Evolutionary conservation across 1,140 invertebrate species (phyloP).

Genomic region (Camponotus floridanus): DNA sequence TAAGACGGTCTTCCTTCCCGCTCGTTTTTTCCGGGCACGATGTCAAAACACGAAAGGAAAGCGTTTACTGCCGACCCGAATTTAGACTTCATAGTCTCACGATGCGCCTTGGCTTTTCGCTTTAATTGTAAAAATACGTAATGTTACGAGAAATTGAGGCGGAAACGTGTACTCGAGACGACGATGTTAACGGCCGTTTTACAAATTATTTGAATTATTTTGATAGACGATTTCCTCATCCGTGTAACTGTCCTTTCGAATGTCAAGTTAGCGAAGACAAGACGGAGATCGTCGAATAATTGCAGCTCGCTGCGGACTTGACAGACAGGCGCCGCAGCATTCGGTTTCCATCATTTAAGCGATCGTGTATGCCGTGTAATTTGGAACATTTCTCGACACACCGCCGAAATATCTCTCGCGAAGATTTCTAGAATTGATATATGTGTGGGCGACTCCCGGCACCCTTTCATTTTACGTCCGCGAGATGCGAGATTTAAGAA

Average conservation of each 20-base stretch:
- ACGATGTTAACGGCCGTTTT: conserved; percentile 11
- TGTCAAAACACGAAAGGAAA: conserved; percentile 56
- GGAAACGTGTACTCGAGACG: not conserved
- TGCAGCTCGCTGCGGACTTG: conserved; percentile 72
- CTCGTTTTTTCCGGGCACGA: conserved; percentile 42
- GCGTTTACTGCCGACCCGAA: conserved; percentile 7
- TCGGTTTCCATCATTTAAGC: conserved; percentile 78
- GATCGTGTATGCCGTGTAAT: conserved; percentile 71
- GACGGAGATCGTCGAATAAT: conserved; percentile 69
- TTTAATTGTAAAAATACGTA: not conserved
- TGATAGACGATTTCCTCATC: conserved; percentile 80
- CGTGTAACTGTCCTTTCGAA: conserved; percentile 66
- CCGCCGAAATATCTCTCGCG: conserved; percentile 27
- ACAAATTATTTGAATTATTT: conserved; percentile 82
- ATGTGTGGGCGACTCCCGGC: conserved; percentile 53
- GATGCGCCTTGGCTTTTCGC: not conserved
- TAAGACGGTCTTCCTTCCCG: conserved; percentile 60
- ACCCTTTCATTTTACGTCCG: conserved; percentile 71
- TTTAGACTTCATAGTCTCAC: not conserved
- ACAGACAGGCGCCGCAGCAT: conserved; percentile 74
- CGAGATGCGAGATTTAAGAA: conserved; percentile 62
- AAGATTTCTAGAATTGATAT: conserved; percentile 70
- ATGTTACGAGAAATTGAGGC: not conserved
- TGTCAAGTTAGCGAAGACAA: conserved; percentile 54
- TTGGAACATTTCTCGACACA: conserved; percentile 63